phyloP scores from a whole-genome alignment of 2,797 vertebrate species.

The Trachurus trachurus region DNA sequence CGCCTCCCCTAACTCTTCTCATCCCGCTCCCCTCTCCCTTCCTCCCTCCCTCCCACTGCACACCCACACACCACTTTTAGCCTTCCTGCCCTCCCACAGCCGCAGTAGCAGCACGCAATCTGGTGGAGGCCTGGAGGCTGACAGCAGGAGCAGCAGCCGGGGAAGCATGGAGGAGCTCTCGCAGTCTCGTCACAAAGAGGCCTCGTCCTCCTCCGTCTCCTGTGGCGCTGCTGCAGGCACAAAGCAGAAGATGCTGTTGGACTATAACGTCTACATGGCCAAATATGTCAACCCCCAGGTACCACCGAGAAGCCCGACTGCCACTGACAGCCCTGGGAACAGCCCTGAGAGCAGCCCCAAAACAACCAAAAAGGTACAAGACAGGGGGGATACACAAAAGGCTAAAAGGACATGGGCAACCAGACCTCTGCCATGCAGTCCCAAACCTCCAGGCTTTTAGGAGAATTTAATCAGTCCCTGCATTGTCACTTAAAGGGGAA shows the following conservation, averaged over 20 bases:
- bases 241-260: conserved; percentile 92
- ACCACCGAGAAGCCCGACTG: conserved; percentile 82
- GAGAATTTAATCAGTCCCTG: not conserved
- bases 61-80: conserved; percentile 66
- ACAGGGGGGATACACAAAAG: not conserved
- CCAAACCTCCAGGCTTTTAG: not conserved
- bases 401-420: not conserved
- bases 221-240: conserved; percentile 70
- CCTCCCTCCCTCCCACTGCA: not conserved
- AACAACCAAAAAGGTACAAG: conserved; percentile 90
- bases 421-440: not conserved
- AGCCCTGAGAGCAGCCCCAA: conserved; percentile 95
- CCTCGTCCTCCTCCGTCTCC: conserved; percentile 50
- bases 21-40: not conserved
- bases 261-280: conserved; percentile 96
- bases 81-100: conserved; percentile 88
- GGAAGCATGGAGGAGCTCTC: conserved; percentile 91
- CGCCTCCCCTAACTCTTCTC: conserved; percentile 2
- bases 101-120: conserved; percentile 89
- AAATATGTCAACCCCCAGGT: conserved; percentile 90
- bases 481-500: not conserved
- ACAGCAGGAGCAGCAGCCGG: conserved; percentile 94
- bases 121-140: conserved; percentile 78
- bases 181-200: conserved; percentile 89
- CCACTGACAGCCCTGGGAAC: conserved; percentile 82